Base-by-base conservation (phyloP, 2,113 vertebrate genomes). In the Turdus rufiventris region DNA sequence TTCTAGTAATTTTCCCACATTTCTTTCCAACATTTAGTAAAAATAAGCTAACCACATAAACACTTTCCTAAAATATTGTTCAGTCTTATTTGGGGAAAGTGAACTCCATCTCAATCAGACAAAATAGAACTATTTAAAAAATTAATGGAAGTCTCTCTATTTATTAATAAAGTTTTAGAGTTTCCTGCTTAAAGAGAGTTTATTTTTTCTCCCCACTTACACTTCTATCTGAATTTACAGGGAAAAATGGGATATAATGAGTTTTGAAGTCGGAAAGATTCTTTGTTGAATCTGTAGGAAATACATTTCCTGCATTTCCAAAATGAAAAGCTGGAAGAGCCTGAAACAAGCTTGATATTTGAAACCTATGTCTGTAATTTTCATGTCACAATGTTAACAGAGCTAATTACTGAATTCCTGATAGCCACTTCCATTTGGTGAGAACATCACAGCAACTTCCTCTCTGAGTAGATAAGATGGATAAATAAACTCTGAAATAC, bases 341-440 rank as follows among this genome's bases (percentile, higher is more conserved):
- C 8, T 21, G 8, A 45, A 85, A 88, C 18, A 24, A 18, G 29
- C 0, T 0, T 5, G 2, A 0, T 26, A 15, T 10, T 82, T 54
- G 19, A 62, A 66, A 71, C 28, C 17, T 42, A 14, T 12, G 5
- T 31, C 7, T 60, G 28, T 21, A 3, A 20, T 48, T 85, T 78
- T 33, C 0, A 0, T 40, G 8, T 48, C 38, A 65, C 12, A n/a
- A 8, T 1, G 9, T 29, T 17, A 50, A 24, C 34, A 57, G 19
- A 18, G 3, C 3, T 18, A 75, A 66, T 31, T 50, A 19, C 23
- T 50, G 66, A 66, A 36, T 33, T 81, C n/a, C 10, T 88, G 40
- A 20, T 19, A 33, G 14, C 7, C 21, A 15, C 8, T 72, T 65
- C 25, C 33, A 14, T 40, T 61, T 57, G 9, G 14, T 45, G 20